Conservation (phyloP, 2,888 invertebrate genomes). For the Melikaiella ostensackeni region DNA sequence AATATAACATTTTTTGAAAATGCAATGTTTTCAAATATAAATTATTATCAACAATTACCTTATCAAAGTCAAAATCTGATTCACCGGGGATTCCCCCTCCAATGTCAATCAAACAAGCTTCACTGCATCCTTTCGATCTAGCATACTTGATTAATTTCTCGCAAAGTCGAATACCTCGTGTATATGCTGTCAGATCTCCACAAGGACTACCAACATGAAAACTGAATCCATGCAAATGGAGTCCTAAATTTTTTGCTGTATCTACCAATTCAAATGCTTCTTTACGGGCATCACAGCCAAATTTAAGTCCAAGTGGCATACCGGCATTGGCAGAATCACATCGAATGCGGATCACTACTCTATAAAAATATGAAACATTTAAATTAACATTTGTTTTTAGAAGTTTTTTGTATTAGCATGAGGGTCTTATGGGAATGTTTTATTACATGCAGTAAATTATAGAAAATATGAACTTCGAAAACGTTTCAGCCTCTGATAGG, state of each 20-base stretch:
- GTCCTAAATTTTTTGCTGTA: conserved; percentile 61
- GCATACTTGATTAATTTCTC: conserved; percentile 78
- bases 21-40: not conserved
- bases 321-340: conserved; percentile 60
- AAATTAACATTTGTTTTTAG: too few relatives aligned
- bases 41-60: conserved; percentile 66
- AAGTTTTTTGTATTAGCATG: too few relatives aligned
- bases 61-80: conserved; percentile 74
- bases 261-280: conserved; percentile 65
- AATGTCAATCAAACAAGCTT: conserved; percentile 79
- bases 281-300: conserved; percentile 66
- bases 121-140: conserved; percentile 77
- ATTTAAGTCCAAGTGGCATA: conserved; percentile 64
- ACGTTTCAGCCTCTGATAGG: too few relatives aligned
- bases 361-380: too few relatives aligned
- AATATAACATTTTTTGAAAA: too few relatives aligned
- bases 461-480: too few relatives aligned
- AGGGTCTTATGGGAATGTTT: too few relatives aligned
- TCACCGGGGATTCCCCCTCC: conserved; percentile 82
- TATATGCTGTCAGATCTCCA: conserved; percentile 77
- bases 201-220: conserved; percentile 72
- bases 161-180: conserved; percentile 79
- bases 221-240: conserved; percentile 70
- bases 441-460: too few relatives aligned
- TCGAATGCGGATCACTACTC: conserved; percentile 67